These are phyloP conservation scores for Porites cylindrica DNA, from an alignment of 92 coral and sea anemone species.

Conservation along the genomic window DNA sequence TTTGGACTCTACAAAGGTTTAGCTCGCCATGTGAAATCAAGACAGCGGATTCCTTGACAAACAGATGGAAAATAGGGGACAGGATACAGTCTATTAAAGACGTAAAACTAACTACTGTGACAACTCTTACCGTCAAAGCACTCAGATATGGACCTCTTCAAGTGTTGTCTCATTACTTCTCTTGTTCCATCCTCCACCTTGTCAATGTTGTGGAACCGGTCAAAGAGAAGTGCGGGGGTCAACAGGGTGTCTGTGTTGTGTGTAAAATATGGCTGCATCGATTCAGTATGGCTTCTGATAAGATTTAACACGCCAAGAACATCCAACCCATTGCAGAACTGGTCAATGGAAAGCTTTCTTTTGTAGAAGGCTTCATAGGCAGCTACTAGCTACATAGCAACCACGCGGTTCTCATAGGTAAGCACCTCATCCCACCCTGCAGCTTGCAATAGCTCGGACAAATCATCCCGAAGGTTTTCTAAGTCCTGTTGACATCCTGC, in stretches of 20 bases:
- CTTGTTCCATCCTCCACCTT: slow-evolving; percentile 20
- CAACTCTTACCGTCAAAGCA: slow-evolving; percentile 18
- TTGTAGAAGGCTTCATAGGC: slow-evolving; percentile 24
- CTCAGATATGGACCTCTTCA: slow-evolving; percentile 5
- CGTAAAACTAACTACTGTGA: slow-evolving; percentile 6
- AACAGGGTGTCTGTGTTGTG: slow-evolving; percentile 25
- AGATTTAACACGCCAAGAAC: slow-evolving; percentile 15
- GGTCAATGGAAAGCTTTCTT: slow-evolving; percentile 31
- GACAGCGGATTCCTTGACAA: too few species aligned
- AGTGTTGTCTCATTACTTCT: slow-evolving; percentile 20
- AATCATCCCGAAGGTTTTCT: slow-evolving; percentile 5
- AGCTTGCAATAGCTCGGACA: slow-evolving; percentile 16
- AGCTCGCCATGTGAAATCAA: too few species aligned
- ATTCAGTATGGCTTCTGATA: slow-evolving; percentile 22
- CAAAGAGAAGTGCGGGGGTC: slow-evolving; percentile 13
- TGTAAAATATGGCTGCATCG: slow-evolving; percentile 11
- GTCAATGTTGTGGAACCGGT: slow-evolving; percentile 14
- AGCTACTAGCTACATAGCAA: slow-evolving; percentile 7
- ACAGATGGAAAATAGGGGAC: slow-evolving; percentile 1
- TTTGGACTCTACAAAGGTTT: not conserved
- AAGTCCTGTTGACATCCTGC: slow-evolving; percentile 8
- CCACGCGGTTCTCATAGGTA: slow-evolving; percentile 7
- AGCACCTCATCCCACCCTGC: slow-evolving; percentile 27
- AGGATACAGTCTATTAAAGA: slow-evolving; percentile 3
- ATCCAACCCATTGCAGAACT: slow-evolving; percentile 31